phyloP scores from a whole-genome alignment of 35 echinoderm and acorn worm species.

The Holothuria glaberrima region DNA sequence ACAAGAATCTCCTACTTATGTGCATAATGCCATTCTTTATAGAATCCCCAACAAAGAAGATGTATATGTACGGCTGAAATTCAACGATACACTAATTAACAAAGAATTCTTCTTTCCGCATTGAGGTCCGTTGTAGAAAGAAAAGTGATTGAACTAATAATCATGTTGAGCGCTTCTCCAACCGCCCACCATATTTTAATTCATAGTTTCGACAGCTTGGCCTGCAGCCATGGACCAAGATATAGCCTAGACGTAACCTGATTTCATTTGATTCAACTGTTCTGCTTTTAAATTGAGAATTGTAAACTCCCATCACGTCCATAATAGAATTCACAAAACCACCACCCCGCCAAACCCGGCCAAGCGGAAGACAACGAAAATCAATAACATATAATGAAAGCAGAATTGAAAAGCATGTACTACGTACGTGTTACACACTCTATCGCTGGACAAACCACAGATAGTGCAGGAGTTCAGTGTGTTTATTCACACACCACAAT shows the following conservation, averaged over 20 bases:
- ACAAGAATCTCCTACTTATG: too few relatives aligned
- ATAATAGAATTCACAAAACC: slow-evolving; percentile 55
- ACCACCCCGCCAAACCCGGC: slow-evolving; percentile 48
- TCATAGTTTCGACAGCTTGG: slow-evolving; percentile 1
- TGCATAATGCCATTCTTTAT: too few relatives aligned
- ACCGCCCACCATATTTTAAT: slow-evolving; percentile 33
- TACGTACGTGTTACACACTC: slow-evolving; percentile 16
- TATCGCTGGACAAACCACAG: not conserved
- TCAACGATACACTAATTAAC: too few relatives aligned
- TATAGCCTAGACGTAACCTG: slow-evolving; percentile 6
- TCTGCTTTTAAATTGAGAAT: slow-evolving; percentile 14
- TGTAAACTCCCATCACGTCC: slow-evolving; percentile 41
- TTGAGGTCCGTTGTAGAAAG: not conserved
- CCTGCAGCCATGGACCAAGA: slow-evolving; percentile 32
- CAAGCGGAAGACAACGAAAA: slow-evolving; percentile 53
- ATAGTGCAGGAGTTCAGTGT: not conserved
- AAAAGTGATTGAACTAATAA: slow-evolving; percentile 27
- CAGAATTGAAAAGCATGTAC: slow-evolving; percentile 56
- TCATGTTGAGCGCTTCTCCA: slow-evolving; percentile 7
- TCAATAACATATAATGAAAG: slow-evolving; percentile 63
- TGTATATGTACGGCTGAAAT: too few relatives aligned
- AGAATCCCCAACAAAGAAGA: too few relatives aligned
- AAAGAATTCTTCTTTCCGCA: too few relatives aligned
- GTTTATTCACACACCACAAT: slow-evolving; percentile 8
- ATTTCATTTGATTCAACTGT: slow-evolving; percentile 25